Base-by-base conservation (phyloP, 2,797 vertebrate genomes). In the Syngnathus rostellatus region DNA sequence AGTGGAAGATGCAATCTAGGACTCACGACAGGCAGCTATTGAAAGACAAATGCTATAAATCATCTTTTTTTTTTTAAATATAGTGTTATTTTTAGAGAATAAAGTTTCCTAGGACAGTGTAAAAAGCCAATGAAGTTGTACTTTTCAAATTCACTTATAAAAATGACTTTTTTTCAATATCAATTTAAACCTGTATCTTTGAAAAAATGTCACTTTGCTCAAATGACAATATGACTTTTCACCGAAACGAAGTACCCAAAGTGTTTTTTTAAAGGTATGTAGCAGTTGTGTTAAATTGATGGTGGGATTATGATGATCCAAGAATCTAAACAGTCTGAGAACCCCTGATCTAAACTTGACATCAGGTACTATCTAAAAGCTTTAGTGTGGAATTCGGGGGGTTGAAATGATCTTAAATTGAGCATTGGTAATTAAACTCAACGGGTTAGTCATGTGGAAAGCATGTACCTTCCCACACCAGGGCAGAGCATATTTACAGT, bases 341-440 rank as follows among this genome's bases (percentile, higher is more conserved):
- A 50, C 16, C 48, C 19, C 50, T 8, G 50, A 23, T 53, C n/a
- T 21, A 53, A 53, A 53, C 50, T 53, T 21, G 8, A 23, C 50
- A 10, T 53, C 8, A 10, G 31, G 23, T 31, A 31, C 53, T 4
- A 55, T 25, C 23, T 23, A 55, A 38, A 37, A 38, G 55, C 55
- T 17, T 57, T 2, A 31, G 54, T 57, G 54, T 57, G 25, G 25
- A 25, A 57, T 10, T 14, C 21, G 10, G 31, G 53, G 76, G 73
- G 7, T 66, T 73, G 72, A 86, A 86, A 86, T 73, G 54, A 82
- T 65, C 79, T 84, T 75, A 85, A 90, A 88, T 85, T 86, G 85
- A 86, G 80, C 86, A 70, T 85, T 77, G 65, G 76, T 85, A 86
- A 87, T 85, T 83, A 83, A 82, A 81, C 79, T 83, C 79, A 81